Evolutionary conservation across 2,113 vertebrate species (phyloP), one percentile per base, ranked within the genome.

Genomic region (Urocynchramus pylzowi): DNA sequence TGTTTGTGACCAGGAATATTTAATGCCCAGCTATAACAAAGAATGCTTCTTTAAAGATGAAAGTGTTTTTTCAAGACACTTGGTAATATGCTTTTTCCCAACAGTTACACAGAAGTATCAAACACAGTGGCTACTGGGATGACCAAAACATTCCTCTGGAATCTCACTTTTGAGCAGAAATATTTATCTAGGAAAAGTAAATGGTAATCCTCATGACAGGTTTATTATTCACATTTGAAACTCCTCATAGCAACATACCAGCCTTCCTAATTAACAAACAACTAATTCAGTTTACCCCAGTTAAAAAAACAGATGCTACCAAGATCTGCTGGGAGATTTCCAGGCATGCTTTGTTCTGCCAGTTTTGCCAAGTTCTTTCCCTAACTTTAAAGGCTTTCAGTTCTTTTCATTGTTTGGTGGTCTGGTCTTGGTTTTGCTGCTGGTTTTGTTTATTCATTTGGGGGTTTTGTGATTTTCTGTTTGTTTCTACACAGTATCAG

Each of bases 241-340:
- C 63, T 87, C 53, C 61, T 85, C 71, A 33, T 6, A 93, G 75
- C 59, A 96, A 42, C 63, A n/a, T 15, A 53, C 45, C 45, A 83
- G 41, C 41, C 82, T 85, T 91, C 82, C 85, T 86, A 91, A 94
- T 89, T 93, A 89, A 77, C 82, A 79, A 91, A 67, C 47, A 78
- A 78, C 39, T 27, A 71, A 75, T 87, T 93, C 81, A 23, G 57
- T 79, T 75, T 82, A n/a, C 67, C 79, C 69, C 53, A 67, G 61
- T 89, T 64, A 75, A 76, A 89, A 71, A 41, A 82, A 93, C 90
- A 76, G 67, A 90, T 90, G 74, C 79, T 90, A 41, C 57, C 31
- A 68, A 71, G 78, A 82, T 73, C 78, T 90, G 22, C 8, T 91
- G 87, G 74, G 85, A 89, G 49, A 52, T 56, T 84, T 87, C 84